Percentiles rank a stretch among this genome's conserved stretches.
Conservation (phyloP, 53 echinoderm and acorn worm genomes). For the Crossaster papposus region DNA sequence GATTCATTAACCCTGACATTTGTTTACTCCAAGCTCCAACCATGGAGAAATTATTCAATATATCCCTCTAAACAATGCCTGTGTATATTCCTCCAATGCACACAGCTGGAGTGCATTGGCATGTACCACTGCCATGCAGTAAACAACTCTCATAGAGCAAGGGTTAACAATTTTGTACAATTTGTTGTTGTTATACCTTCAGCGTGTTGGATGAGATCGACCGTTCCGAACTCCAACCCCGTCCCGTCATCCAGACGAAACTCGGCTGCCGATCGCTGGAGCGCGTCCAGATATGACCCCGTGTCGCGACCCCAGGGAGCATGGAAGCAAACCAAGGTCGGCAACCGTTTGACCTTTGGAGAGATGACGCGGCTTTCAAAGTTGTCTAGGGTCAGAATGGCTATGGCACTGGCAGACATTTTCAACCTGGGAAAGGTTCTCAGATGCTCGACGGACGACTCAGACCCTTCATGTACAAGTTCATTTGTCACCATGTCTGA, state of each 20-base stretch:
- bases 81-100: no score
- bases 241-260: constrained; percentile 61
- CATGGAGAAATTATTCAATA: no score
- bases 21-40: no score
- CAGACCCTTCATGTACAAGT: constrained; percentile 33
- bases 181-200: constrained; percentile 78
- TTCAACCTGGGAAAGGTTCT: constrained; percentile 14
- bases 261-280: constrained; percentile 60
- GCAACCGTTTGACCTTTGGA: constrained; percentile 19
- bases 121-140: no score
- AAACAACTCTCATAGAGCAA: no score
- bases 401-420: constrained; percentile 30
- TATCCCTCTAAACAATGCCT: no score
- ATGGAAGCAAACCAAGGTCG: constrained; percentile 85
- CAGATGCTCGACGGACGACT: neutral
- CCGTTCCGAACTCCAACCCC: constrained; percentile 67
- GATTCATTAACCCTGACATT: no score
- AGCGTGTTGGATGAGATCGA: constrained; percentile 73
- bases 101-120: no score
- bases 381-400: constrained; percentile 36
- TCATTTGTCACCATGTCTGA: neutral
- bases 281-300: constrained; percentile 62
- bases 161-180: no score
- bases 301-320: constrained; percentile 82
- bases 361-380: constrained; percentile 49